Base-by-base conservation (phyloP, 1,140 invertebrate species). In the Ostrea edulis region DNA sequence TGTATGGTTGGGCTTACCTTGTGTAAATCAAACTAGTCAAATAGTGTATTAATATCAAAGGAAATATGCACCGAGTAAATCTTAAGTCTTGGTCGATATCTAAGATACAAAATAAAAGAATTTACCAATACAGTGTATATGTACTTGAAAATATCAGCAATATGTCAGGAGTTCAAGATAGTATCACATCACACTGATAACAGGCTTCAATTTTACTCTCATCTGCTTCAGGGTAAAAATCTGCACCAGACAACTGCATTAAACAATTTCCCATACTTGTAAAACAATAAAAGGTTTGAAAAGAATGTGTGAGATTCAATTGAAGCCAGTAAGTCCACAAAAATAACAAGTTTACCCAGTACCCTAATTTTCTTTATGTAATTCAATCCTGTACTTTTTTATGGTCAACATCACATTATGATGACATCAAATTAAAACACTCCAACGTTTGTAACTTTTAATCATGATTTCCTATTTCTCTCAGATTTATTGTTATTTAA, bases 41-140 rank as follows among this genome's bases (percentile, higher is more conserved):
- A 5, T 44, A 44, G 35, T 44, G 35, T 44, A 44, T 44, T 44
- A 44, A 44, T 44, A 44, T 44, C 35, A 77, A 77, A 77, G 68
- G 29, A 25, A 77, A 77, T 77, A 35, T 29, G 68, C 22, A 25
- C 68, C 35, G 11, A 77, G 68, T 77, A 77, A 77, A 77, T 77
- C 8, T 14, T n/a, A n/a, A 77, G 7, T 29, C 25, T 25, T 62
- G 55, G 12, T 17, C n/a, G 55, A 62, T n/a, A 62, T 62, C n/a
- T n/a, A 44, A 44, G 35, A 62, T n/a, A 62, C n/a, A 17, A 62
- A 62, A 62, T n/a, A 20, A 62, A n/a, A 62, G 58, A 14, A 62
- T 62, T 20, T 8, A 25, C 25, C 11, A 25, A 35, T 25, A 77
- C 25, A 25, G 68, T 77, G 35, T 9, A 77, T 12, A 62, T 20